Percentiles rank a stretch among this genome's conserved stretches.
Evolutionary conservation across 2,888 invertebrate species (phyloP).

Genomic region (Bugulina stolonifera): DNA sequence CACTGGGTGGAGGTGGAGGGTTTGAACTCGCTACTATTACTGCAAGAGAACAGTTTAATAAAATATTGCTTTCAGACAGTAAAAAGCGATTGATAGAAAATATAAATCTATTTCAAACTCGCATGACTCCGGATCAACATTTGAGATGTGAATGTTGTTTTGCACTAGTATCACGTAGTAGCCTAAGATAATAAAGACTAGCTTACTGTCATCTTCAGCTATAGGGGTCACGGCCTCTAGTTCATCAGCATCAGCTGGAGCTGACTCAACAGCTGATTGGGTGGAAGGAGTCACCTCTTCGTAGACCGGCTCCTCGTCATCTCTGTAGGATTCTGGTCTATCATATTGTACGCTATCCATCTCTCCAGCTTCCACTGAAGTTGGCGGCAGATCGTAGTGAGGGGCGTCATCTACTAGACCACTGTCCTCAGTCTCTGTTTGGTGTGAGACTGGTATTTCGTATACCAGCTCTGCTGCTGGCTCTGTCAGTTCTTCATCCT

Average conservation of each 20-base stretch:
- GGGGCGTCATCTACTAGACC: not conserved
- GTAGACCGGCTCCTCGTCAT: not conserved
- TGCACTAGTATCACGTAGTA: no score
- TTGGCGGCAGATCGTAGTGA: not conserved
- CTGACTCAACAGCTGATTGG: no score
- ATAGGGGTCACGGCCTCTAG: not conserved
- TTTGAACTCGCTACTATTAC: not conserved
- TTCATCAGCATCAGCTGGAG: not conserved
- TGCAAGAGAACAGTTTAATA: no score
- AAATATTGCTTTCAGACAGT: no score
- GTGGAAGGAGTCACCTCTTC: conserved; percentile 1
- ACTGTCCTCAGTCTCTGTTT: not conserved
- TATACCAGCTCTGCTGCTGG: not conserved
- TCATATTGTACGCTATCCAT: not conserved
- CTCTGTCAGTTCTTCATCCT: not conserved
- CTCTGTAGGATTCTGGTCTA: not conserved
- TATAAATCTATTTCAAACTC: no score
- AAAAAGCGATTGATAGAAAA: no score
- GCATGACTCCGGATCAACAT: no score
- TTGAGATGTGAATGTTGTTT: no score
- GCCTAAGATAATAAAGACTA: no score
- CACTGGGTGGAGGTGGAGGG: not conserved
- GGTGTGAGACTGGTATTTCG: conserved; percentile 1
- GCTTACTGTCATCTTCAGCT: conserved; percentile 5
- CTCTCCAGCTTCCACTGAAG: not conserved